These are phyloP conservation scores for Ptyas mucosa DNA, from an alignment of 2,113 vertebrate species.

Conservation along the genomic window DNA sequence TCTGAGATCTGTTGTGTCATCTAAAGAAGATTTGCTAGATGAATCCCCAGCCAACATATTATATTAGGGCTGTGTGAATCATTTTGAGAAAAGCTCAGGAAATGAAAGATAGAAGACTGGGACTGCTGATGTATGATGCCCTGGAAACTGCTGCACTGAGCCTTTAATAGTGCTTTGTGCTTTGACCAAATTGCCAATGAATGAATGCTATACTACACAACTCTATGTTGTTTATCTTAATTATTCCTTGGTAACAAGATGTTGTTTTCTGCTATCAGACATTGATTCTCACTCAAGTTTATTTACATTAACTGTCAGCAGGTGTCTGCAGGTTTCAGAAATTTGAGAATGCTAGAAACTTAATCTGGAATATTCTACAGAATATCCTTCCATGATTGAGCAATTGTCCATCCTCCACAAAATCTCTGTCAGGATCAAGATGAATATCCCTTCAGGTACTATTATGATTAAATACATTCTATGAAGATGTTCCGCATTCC, in stretches of 20 bases:
- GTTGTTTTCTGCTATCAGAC: not conserved
- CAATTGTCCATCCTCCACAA: not conserved
- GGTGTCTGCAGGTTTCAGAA: not conserved
- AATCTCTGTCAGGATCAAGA: not conserved
- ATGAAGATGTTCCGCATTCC: not conserved
- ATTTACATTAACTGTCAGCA: not conserved
- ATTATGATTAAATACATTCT: not conserved
- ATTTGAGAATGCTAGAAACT: not conserved
- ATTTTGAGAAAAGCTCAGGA: not conserved
- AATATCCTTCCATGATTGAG: not conserved
- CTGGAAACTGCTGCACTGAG: not conserved
- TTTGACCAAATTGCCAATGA: not conserved
- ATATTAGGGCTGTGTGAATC: not conserved
- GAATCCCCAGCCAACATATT: not conserved
- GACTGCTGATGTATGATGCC: not conserved
- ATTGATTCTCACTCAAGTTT: not conserved
- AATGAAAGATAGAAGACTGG: not conserved
- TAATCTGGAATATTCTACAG: not conserved
- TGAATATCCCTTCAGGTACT: not conserved
- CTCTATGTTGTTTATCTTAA: not conserved
- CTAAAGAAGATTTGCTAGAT: not conserved
- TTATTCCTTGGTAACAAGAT: not conserved
- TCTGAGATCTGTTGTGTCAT: not conserved
- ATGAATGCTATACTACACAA: not conserved
- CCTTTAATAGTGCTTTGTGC: not conserved